Evolutionary conservation across 2,113 vertebrate species (phyloP).

Genomic region (Cryptomyrus ogoouensis): DNA sequence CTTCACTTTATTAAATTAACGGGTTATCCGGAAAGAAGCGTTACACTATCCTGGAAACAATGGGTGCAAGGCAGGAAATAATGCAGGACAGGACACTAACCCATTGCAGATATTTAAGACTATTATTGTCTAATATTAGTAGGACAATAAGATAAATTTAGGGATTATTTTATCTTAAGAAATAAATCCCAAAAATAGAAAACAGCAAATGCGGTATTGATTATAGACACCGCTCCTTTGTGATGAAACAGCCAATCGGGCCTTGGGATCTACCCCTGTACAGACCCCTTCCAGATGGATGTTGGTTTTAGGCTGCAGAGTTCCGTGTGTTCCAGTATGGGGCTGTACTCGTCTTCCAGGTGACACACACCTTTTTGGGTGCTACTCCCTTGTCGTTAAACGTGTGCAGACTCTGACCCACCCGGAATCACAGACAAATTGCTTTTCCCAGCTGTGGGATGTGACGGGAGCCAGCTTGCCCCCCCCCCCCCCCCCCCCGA

Average conservation of each 20-base stretch:
- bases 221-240: not conserved
- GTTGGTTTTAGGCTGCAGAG: not conserved
- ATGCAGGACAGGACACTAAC: not conserved
- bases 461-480: not conserved
- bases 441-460: slow-evolving; percentile 2
- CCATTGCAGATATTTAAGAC: not conserved
- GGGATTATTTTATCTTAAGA: not conserved
- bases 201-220: not conserved
- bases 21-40: too few species aligned
- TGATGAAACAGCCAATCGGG: not conserved
- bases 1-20: too few species aligned
- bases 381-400: not conserved
- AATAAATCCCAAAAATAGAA: not conserved
- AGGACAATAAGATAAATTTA: not conserved
- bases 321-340: not conserved
- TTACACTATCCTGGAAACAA: not conserved
- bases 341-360: not conserved
- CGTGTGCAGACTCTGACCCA: not conserved
- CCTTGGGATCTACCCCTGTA: not conserved
- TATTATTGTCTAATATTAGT: not conserved
- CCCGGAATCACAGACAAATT: not conserved
- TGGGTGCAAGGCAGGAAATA: not conserved
- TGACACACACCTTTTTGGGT: not conserved
- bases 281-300: not conserved
- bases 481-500: not conserved